Percentiles rank a stretch among this genome's conserved stretches.
These are phyloP conservation scores for Syngnathus typhle DNA, from an alignment of 2,113 vertebrate genomes.

Conservation along the genomic window DNA sequence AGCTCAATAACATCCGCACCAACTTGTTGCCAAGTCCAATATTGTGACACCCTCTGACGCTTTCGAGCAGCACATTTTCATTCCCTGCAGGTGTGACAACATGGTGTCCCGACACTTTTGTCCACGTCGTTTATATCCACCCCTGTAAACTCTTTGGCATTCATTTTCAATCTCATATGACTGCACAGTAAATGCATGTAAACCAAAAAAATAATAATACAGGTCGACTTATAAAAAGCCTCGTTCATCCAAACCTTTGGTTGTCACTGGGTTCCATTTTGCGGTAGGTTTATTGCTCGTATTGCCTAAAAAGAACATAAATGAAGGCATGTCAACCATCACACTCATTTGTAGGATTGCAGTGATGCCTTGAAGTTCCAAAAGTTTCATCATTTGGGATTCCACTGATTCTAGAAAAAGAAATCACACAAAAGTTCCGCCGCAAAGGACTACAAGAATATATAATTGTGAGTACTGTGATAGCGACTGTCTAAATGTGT, in stretches of 20 bases:
- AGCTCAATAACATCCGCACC: background rate
- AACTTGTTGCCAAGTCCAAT: background rate
- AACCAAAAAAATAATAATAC: constrained; percentile 40
- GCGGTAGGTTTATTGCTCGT: constrained; percentile 73
- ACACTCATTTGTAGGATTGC: background rate
- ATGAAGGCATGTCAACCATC: constrained; percentile 8
- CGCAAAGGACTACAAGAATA: background rate
- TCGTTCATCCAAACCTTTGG: constrained; percentile 72
- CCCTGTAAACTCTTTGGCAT: constrained; percentile 68
- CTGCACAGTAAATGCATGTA: constrained; percentile 38
- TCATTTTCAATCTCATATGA: constrained; percentile 44
- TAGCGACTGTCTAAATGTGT: too few relatives aligned
- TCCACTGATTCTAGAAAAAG: background rate
- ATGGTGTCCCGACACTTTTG: background rate
- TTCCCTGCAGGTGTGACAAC: background rate
- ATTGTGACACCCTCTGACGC: background rate
- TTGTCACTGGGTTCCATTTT: constrained; percentile 75
- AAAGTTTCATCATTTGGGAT: background rate
- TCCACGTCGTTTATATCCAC: constrained; percentile 19
- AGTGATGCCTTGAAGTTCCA: background rate
- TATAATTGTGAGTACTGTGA: too few relatives aligned
- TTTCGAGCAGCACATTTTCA: background rate
- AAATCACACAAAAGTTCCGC: background rate
- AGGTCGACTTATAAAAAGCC: constrained; percentile 69
- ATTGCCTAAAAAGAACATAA: constrained; percentile 60